A percentile compares a stretch with the other conserved stretches of the same genome.
These are phyloP conservation scores for Drosophila bocqueti DNA, from an alignment of 1,140 invertebrate species.

Conservation along the genomic window DNA sequence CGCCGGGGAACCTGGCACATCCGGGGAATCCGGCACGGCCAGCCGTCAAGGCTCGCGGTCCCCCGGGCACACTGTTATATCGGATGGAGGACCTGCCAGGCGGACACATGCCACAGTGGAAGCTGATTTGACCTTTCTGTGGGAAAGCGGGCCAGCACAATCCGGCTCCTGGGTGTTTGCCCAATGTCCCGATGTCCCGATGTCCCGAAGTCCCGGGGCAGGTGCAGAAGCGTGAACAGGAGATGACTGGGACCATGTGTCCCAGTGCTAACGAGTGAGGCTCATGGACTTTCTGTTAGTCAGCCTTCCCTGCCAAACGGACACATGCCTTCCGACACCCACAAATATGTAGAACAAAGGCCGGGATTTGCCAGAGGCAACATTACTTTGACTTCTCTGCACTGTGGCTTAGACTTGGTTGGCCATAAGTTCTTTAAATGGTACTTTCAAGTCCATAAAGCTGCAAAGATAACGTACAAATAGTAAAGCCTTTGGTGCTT, in stretches of 20 bases:
- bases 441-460: neutral
- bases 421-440: neutral
- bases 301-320: constrained; percentile 7
- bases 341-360: constrained; percentile 38
- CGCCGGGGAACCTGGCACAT: constrained; percentile 21
- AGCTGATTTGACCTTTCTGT: constrained; percentile 52
- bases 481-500: too few relatives aligned
- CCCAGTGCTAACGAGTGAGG: constrained; percentile 64
- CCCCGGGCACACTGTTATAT: constrained; percentile 12
- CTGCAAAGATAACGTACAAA: neutral
- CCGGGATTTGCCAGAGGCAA: constrained; percentile 26
- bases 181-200: constrained; percentile 18
- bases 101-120: constrained; percentile 38
- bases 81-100: constrained; percentile 9
- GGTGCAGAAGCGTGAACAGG: constrained; percentile 37
- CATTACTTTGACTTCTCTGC: constrained; percentile 41
- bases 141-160: neutral
- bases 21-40: constrained; percentile 31
- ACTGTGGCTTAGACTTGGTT: constrained; percentile 16
- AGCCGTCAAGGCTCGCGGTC: constrained; percentile 16
- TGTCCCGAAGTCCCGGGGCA: constrained; percentile 32
- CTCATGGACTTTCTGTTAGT: constrained; percentile 51
- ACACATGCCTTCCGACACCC: constrained; percentile 21
- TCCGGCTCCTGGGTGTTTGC: constrained; percentile 27
- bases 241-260: constrained; percentile 7